Evolutionary conservation across 2,113 vertebrate genomes (phyloP).

Genomic region (Gobiocypris rarus): DNA sequence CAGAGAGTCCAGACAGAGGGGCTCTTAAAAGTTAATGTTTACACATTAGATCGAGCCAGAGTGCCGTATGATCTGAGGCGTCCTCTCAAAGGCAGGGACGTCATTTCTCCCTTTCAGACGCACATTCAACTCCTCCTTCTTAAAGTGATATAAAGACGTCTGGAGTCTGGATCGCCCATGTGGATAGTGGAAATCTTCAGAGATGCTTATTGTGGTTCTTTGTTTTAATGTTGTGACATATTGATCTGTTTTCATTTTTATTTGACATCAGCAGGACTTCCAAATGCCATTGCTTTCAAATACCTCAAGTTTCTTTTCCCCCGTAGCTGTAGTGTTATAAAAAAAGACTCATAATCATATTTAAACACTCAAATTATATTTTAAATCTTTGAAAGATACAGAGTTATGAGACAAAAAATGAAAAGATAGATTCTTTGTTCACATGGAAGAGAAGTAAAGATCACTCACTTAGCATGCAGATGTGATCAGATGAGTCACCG

Average conservation of each 20-base stretch:
- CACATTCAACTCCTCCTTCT: not conserved
- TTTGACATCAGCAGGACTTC: too few species aligned
- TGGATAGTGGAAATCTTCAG: not conserved
- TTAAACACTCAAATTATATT: not conserved
- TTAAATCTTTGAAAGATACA: not conserved
- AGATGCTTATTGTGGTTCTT: not conserved
- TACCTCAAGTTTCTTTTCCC: not conserved
- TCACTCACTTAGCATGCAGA: not conserved
- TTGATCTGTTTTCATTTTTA: not conserved
- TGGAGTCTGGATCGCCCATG: not conserved
- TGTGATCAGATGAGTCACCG: not conserved
- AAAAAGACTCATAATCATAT: not conserved
- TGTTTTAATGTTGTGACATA: not conserved
- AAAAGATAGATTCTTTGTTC: not conserved
- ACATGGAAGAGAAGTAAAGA: not conserved
- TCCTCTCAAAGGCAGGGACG: slow-evolving; percentile 13
- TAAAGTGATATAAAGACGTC: not conserved
- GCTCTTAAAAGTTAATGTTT: slow-evolving; percentile 47
- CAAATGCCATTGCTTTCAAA: not conserved
- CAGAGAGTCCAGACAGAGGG: slow-evolving; percentile 11
- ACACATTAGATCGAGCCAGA: slow-evolving; percentile 35
- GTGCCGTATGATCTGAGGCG: not conserved
- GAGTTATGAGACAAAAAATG: not conserved
- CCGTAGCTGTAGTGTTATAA: not conserved
- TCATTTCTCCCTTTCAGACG: not conserved